These are phyloP conservation scores for Thalassaphorura encarpata DNA, from an alignment of 1,140 invertebrate species.

Conservation along the genomic window DNA sequence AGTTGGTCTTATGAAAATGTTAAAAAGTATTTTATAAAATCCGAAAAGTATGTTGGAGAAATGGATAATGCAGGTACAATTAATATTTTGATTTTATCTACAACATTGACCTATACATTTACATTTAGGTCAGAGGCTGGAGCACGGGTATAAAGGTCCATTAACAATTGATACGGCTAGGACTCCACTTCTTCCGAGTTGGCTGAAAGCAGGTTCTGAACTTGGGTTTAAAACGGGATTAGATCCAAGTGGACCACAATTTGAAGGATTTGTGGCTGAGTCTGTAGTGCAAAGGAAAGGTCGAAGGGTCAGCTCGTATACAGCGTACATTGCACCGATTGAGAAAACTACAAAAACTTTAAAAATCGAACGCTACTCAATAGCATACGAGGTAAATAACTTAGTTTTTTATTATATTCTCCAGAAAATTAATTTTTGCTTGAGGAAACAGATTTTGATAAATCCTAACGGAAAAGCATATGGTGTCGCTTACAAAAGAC, in stretches of 20 bases:
- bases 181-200: not conserved
- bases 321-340: conserved; percentile 7
- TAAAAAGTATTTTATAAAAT: conserved; percentile 39
- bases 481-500: not conserved
- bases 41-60: conserved; percentile 37
- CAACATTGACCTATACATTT: too few species aligned
- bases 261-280: not conserved
- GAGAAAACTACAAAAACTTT: not conserved
- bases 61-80: not conserved
- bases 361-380: not conserved
- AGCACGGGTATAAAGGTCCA: not conserved
- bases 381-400: not conserved
- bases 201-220: not conserved
- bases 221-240: not conserved
- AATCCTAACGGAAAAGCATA: not conserved
- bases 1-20: conserved; percentile 57
- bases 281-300: not conserved
- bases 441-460: not conserved
- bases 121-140: too few species aligned
- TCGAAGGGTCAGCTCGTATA: conserved; percentile 4
- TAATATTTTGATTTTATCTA: not conserved
- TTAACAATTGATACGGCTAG: not conserved
- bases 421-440: not conserved
- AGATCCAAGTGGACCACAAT: conserved; percentile 5
- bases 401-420: not conserved